Percentiles rank a stretch among this genome's conserved stretches.
Conservation (phyloP, 2,797 vertebrate species). For the Mus caroli region DNA sequence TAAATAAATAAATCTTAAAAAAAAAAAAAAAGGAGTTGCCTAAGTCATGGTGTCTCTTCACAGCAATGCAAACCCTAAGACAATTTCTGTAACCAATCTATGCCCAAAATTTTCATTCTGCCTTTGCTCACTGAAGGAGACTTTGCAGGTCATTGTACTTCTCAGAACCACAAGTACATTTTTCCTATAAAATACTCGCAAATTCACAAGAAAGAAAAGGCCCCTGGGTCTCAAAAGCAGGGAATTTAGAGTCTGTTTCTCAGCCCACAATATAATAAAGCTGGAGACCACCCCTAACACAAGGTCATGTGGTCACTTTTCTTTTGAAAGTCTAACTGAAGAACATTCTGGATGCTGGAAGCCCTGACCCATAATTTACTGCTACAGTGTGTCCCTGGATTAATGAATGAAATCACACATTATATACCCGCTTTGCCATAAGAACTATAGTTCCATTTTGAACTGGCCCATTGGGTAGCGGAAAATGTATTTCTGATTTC, state of each 20-base stretch:
- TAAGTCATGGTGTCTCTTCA: neutral
- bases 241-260: conserved; percentile 18
- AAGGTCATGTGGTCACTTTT: neutral
- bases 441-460: neutral
- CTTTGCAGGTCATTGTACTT: neutral
- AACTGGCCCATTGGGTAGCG: neutral
- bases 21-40: neutral
- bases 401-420: neutral
- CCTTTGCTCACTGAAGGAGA: neutral
- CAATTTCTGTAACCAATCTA: neutral
- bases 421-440: neutral
- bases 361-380: neutral
- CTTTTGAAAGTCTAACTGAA: neutral
- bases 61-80: too few species aligned
- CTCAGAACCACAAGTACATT: neutral
- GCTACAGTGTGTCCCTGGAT: neutral
- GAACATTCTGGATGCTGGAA: conserved; percentile 37
- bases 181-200: neutral
- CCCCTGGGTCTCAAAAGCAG: neutral
- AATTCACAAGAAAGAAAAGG: neutral
- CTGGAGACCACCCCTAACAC: neutral
- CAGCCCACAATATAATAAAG: neutral
- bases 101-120: neutral
- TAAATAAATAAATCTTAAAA: too few species aligned
- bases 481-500: neutral